Conservation (phyloP, 2,888 invertebrate species). For the Athripsodes cinereus region DNA sequence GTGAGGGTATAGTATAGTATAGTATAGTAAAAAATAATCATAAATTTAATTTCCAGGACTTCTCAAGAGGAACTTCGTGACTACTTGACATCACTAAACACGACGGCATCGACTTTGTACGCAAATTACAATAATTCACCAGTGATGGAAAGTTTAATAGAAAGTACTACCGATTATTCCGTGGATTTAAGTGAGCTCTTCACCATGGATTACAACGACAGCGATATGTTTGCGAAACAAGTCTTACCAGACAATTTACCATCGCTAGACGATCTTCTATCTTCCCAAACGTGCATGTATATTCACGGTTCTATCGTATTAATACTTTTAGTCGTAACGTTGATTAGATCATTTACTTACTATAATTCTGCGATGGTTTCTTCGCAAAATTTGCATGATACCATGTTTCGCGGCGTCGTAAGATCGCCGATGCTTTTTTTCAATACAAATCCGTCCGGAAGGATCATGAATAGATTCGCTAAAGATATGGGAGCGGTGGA, state of each 20-base stretch:
- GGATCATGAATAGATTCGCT: constrained; percentile 73
- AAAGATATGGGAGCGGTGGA: constrained; percentile 82
- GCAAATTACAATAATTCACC: not conserved
- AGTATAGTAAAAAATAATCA: not conserved
- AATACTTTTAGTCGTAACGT: constrained; percentile 40
- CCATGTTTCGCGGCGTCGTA: constrained; percentile 50
- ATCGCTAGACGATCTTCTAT: not conserved
- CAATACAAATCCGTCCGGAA: constrained; percentile 75
- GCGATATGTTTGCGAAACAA: not conserved
- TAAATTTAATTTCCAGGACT: constrained; percentile 23
- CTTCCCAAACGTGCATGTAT: constrained; percentile 38
- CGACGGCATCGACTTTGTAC: too few relatives aligned
- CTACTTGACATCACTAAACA: not conserved
- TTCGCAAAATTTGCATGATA: constrained; percentile 51
- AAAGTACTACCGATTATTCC: too few relatives aligned
- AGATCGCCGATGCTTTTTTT: constrained; percentile 60
- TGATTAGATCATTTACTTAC: constrained; percentile 48
- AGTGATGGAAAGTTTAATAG: not conserved
- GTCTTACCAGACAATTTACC: not conserved
- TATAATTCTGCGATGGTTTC: constrained; percentile 50
- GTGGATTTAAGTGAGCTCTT: not conserved
- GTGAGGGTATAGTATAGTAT: too few relatives aligned
- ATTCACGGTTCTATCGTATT: constrained; percentile 44
- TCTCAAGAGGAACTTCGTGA: constrained; percentile 30
- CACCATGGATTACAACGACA: not conserved